phyloP scores from a whole-genome alignment of 2,797 vertebrate species.

The Peromyscus aztecus region DNA sequence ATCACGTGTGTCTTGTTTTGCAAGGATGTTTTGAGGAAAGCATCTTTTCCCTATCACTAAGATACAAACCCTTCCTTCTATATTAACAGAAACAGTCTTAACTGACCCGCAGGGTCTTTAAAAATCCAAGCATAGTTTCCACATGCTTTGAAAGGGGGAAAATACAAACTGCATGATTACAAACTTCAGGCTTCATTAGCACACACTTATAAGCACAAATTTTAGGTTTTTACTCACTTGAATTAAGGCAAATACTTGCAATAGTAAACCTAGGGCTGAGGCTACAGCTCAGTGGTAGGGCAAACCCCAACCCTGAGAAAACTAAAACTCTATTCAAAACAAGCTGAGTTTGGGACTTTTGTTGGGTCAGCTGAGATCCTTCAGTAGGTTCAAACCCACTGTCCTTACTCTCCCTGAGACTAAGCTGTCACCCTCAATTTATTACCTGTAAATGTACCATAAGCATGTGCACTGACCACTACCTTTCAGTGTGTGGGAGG shows the following conservation, averaged over 20 bases:
- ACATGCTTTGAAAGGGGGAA: neutral
- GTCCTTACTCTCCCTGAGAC: neutral
- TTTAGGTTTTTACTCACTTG: neutral
- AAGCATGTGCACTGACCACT: neutral
- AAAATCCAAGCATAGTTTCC: slow-evolving; percentile 23
- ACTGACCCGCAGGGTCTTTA: slow-evolving; percentile 32
- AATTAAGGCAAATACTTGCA: slow-evolving; percentile 34
- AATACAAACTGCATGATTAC: neutral
- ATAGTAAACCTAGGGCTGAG: neutral
- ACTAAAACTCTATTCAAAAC: neutral
- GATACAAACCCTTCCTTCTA: neutral
- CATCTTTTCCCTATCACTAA: neutral
- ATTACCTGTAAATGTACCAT: neutral
- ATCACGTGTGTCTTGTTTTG: neutral
- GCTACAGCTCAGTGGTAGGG: neutral
- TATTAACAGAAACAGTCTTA: slow-evolving; percentile 6
- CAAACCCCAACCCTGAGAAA: neutral
- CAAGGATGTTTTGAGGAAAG: slow-evolving; percentile 12
- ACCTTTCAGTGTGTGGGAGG: neutral
- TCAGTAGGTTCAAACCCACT: neutral
- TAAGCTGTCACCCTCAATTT: neutral
- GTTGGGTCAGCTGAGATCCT: slow-evolving; percentile 48
- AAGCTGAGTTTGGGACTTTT: slow-evolving; percentile 33
- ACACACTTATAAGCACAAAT: neutral
- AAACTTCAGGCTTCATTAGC: neutral